Conservation (phyloP, 2,797 vertebrate species). For the Anguilla megastoma region DNA sequence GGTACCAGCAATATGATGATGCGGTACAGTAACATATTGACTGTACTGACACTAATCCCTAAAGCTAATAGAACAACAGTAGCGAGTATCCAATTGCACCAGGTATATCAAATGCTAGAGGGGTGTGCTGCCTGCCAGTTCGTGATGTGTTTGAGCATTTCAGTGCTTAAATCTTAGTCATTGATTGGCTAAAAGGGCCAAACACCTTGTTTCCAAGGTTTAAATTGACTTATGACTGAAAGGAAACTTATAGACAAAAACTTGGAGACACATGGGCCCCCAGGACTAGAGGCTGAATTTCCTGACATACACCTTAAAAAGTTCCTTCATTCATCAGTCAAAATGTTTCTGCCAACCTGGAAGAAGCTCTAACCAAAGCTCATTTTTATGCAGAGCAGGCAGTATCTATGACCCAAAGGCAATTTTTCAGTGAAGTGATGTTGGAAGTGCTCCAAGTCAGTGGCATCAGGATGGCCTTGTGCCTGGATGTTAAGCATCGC, state of each 20-base stretch:
- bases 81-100: background rate
- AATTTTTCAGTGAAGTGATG: background rate
- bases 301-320: background rate
- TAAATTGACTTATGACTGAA: background rate
- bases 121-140: background rate
- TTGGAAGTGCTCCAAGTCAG: background rate
- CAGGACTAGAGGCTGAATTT: background rate
- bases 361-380: background rate
- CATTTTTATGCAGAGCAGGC: constrained; percentile 2
- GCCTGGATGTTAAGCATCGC: background rate
- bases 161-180: background rate
- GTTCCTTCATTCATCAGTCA: background rate
- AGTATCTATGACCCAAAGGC: background rate
- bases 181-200: background rate
- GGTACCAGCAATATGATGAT: background rate
- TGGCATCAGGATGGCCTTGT: background rate
- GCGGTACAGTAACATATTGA: background rate
- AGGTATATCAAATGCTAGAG: background rate
- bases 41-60: background rate
- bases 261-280: background rate
- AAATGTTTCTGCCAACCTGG: background rate
- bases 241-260: background rate
- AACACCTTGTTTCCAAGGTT: background rate
- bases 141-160: background rate
- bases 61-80: background rate